Evolutionary conservation across 2,113 vertebrate genomes (phyloP).

Genomic region (Argyrosomus japonicus): DNA sequence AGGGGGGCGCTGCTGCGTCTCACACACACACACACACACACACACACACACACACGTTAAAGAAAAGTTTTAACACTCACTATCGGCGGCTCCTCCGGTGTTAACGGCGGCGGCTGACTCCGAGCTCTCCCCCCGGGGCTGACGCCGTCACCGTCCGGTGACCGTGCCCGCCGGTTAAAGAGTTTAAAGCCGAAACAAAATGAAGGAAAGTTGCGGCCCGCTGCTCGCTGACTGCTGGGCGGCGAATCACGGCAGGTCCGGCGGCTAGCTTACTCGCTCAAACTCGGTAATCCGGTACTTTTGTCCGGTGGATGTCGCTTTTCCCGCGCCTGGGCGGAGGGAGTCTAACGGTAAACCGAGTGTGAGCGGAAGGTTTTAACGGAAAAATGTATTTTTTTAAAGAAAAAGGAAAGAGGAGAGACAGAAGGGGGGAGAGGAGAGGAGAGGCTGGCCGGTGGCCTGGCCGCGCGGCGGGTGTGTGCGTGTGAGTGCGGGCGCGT

Average conservation of each 20-base stretch:
- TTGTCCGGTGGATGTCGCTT: background rate
- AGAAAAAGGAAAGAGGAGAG: slow-evolving; percentile 3
- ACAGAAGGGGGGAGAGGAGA: background rate
- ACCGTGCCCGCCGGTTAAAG: rapidly evolving
- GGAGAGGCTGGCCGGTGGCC: slow-evolving; percentile 71
- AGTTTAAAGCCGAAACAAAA: no score
- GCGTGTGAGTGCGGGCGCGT: slow-evolving; percentile 65
- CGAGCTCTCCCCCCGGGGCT: background rate
- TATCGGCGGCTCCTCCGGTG: slow-evolving; percentile 3
- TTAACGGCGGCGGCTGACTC: no score
- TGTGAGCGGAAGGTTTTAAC: background rate
- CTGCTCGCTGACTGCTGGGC: slow-evolving; percentile 11
- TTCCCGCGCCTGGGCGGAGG: background rate
- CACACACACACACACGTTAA: background rate
- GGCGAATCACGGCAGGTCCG: slow-evolving; percentile 55
- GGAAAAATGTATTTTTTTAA: slow-evolving; percentile 13
- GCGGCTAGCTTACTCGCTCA: background rate
- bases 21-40: background rate
- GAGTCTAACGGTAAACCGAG: background rate
- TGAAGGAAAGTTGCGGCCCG: slow-evolving; percentile 41
- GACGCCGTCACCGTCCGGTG: slow-evolving; percentile 53
- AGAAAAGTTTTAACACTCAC: slow-evolving; percentile 20
- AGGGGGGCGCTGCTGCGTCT: slow-evolving; percentile 51
- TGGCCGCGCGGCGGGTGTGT: slow-evolving; percentile 72
- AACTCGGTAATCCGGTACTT: slow-evolving; percentile 40